Conservation (phyloP, 2,888 invertebrate species). For the Idaea straminata region DNA sequence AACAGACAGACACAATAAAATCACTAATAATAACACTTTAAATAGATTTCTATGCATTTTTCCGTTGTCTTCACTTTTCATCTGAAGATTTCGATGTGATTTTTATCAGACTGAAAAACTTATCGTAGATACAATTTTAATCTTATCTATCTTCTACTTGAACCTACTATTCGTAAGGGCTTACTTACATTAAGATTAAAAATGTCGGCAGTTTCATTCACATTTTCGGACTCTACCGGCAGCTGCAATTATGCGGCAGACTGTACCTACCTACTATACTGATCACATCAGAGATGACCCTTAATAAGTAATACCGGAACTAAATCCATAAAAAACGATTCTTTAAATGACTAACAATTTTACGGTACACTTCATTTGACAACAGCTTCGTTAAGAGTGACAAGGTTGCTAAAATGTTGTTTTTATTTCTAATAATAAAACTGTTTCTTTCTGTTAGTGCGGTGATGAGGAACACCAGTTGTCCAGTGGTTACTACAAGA, state of each 20-base stretch:
- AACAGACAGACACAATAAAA: slow-evolving; percentile 22
- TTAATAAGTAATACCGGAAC: slow-evolving; percentile 15
- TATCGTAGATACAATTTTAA: neutral
- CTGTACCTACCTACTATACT: neutral
- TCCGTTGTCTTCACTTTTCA: neutral
- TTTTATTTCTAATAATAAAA: slow-evolving; percentile 40
- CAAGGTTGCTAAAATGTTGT: slow-evolving; percentile 49
- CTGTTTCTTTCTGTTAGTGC: slow-evolving; percentile 40
- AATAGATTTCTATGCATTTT: slow-evolving; percentile 37
- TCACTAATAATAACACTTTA: slow-evolving; percentile 26
- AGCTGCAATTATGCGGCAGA: no score
- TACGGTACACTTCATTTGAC: slow-evolving; percentile 49
- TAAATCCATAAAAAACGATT: slow-evolving; percentile 39
- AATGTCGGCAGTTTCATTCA: neutral
- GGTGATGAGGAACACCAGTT: slow-evolving; percentile 52
- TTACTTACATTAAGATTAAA: neutral
- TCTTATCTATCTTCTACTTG: neutral
- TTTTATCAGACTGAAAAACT: neutral
- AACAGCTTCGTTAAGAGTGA: slow-evolving; percentile 34
- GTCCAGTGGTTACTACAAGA: slow-evolving; percentile 55
- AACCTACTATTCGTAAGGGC: neutral
- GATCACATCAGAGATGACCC: neutral
- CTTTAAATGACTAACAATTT: slow-evolving; percentile 51
- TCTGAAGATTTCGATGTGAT: neutral
- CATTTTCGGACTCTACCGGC: no score